A percentile compares a stretch with the other conserved stretches of the same genome.
phyloP scores from a whole-genome alignment of 2,888 invertebrate genomes.

The Aphrophora alni region DNA sequence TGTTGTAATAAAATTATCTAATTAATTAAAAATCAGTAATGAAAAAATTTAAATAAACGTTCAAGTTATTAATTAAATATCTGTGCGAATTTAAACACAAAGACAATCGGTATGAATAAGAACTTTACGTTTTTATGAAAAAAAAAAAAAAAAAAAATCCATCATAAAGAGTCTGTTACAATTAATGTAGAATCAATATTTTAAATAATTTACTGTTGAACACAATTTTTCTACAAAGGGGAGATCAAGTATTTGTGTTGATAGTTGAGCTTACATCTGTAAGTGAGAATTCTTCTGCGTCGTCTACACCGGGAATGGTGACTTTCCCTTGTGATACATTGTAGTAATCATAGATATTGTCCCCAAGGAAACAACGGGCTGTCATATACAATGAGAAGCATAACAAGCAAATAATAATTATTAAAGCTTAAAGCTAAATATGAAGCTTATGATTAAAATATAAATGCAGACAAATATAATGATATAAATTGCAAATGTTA shows the following conservation, averaged over 20 bases:
- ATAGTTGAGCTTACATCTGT: slow-evolving; percentile 76
- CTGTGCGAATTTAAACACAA: too few species aligned
- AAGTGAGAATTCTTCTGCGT: slow-evolving; percentile 82
- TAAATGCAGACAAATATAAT: neutral
- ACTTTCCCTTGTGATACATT: slow-evolving; percentile 94
- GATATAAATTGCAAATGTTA: too few species aligned
- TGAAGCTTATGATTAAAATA: neutral
- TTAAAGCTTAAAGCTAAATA: neutral
- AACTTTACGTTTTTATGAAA: too few species aligned
- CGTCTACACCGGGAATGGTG: slow-evolving; percentile 89
- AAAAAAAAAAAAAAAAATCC: too few species aligned
- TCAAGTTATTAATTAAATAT: too few species aligned
- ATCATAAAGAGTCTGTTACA: too few species aligned
- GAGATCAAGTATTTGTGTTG: neutral
- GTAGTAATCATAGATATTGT: slow-evolving; percentile 72
- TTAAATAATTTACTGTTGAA: neutral
- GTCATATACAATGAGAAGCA: slow-evolving; percentile 33
- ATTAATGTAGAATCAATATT: too few species aligned
- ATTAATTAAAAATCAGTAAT: too few species aligned
- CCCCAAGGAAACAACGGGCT: slow-evolving; percentile 67
- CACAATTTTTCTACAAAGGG: neutral
- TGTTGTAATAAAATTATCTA: too few species aligned
- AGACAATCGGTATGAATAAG: too few species aligned
- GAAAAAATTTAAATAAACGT: too few species aligned
- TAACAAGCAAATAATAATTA: neutral